Conservation (phyloP, 2,797 vertebrate genomes). For the Meriones psammophilus region DNA sequence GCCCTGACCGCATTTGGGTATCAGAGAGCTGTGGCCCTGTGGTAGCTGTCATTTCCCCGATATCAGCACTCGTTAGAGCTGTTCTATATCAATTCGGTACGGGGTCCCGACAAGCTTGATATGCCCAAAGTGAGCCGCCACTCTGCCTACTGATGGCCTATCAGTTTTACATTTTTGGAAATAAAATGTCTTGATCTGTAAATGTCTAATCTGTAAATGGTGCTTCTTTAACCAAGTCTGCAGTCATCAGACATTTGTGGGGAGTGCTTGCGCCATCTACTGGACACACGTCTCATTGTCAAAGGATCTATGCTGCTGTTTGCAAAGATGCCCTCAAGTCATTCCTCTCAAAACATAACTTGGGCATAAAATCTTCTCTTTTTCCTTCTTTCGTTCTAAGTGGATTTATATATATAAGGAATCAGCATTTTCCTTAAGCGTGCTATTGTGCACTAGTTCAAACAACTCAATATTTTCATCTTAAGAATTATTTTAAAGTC, state of each 20-base stretch:
- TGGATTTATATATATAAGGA: not conserved
- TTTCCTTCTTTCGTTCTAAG: not conserved
- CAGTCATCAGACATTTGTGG: conserved; percentile 30
- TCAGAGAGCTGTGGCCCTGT: conserved; percentile 39
- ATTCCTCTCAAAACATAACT: not conserved
- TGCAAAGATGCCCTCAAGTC: not conserved
- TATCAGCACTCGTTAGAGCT: conserved; percentile 18
- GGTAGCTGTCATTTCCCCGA: conserved; percentile 42
- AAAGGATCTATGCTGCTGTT: not conserved
- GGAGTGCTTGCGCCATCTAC: conserved; percentile 85
- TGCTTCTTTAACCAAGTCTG: not conserved
- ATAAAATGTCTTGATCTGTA: conserved; percentile 66
- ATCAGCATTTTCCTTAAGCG: not conserved
- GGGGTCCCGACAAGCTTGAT: conserved; percentile 59
- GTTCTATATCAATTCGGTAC: conserved; percentile 67
- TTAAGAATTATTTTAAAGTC: not conserved
- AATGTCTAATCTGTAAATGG: not conserved
- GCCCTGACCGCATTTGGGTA: conserved; percentile 50
- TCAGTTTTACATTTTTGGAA: conserved; percentile 52
- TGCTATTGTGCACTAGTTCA: not conserved
- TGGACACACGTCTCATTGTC: conserved; percentile 70
- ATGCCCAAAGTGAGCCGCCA: conserved; percentile 67
- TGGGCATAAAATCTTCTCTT: not conserved
- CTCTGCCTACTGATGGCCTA: conserved; percentile 48
- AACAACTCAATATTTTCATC: not conserved